Evolutionary conservation across 2,888 invertebrate genomes (phyloP).

Genomic region (Apodemia mormo): DNA sequence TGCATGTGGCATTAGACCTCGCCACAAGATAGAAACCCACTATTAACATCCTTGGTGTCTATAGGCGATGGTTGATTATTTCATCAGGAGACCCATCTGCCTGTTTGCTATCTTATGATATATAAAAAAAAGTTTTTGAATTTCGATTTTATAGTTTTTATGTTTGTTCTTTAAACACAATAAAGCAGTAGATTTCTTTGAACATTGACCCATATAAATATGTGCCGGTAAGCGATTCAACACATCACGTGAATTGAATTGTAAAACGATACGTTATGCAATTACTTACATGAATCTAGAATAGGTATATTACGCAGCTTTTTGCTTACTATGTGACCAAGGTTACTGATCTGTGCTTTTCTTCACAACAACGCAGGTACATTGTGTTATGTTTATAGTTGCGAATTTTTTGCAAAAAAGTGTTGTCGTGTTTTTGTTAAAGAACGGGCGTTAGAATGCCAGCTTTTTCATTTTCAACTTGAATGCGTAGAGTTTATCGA

Average conservation of each 20-base stretch:
- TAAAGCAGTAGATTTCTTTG: constrained; percentile 33
- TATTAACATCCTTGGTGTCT: too few relatives aligned
- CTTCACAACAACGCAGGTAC: neutral
- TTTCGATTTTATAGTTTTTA: neutral
- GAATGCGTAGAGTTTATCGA: too few relatives aligned
- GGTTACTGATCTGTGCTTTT: constrained; percentile 1
- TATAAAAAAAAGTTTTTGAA: neutral
- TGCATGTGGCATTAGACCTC: too few relatives aligned
- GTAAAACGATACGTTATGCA: constrained; percentile 51
- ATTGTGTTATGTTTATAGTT: neutral
- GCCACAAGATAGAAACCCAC: too few relatives aligned
- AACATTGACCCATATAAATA: constrained; percentile 68
- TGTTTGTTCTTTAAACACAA: neutral
- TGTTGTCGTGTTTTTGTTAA: too few relatives aligned
- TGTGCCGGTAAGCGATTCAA: constrained; percentile 60
- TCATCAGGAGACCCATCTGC: too few relatives aligned
- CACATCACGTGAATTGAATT: constrained; percentile 65
- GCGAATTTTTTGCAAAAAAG: too few relatives aligned
- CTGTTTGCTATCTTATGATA: too few relatives aligned
- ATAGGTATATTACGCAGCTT: constrained; percentile 15
- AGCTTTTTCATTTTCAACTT: too few relatives aligned
- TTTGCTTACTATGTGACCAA: constrained; percentile 8
- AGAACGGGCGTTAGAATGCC: too few relatives aligned
- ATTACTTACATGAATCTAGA: constrained; percentile 22
- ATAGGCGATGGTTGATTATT: too few relatives aligned